These are phyloP conservation scores for Scaptomyza polygonia DNA, from an alignment of 2,888 invertebrate genomes.

Conservation along the genomic window DNA sequence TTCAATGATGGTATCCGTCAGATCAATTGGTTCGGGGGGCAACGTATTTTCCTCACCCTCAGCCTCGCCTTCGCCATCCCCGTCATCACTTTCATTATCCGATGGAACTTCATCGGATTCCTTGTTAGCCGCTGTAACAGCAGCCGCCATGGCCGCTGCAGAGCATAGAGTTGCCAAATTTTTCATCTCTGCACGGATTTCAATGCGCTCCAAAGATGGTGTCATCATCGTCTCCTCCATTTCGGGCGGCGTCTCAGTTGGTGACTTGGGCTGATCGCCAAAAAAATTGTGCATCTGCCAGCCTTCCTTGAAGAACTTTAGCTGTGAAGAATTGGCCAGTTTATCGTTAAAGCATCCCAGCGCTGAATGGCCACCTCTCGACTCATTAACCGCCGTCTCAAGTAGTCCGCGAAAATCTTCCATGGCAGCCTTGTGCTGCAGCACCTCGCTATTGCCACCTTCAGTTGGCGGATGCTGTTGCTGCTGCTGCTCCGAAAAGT, in stretches of 20 bases:
- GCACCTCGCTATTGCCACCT: conserved; percentile 16
- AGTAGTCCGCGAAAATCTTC: conserved; percentile 69
- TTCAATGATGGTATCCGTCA: conserved; percentile 60
- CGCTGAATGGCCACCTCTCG: conserved; percentile 52
- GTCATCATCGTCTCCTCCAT: conserved; percentile 73
- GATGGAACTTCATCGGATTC: conserved; percentile 46
- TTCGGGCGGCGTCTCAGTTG: conserved; percentile 83
- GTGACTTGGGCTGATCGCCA: conserved; percentile 84
- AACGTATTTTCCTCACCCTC: conserved; percentile 67
- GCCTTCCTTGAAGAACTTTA: conserved; percentile 83
- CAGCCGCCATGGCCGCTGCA: conserved; percentile 79
- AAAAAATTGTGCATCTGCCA: conserved; percentile 83
- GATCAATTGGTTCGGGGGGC: conserved; percentile 68
- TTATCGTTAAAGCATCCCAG: conserved; percentile 54
- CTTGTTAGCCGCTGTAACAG: conserved; percentile 63
- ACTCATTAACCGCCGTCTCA: conserved; percentile 70
- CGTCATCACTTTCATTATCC: conserved; percentile 56
- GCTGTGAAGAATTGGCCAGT: conserved; percentile 59
- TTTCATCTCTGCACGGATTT: conserved; percentile 78
- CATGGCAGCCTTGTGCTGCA: conserved; percentile 63
- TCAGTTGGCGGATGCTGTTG: conserved; percentile 36
- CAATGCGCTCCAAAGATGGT: conserved; percentile 49
- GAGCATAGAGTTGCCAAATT: conserved; percentile 81
- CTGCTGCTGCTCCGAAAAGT: conserved; percentile 51
- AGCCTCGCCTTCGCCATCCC: conserved; percentile 46